Evolutionary conservation across 2,113 vertebrate species (phyloP).

Genomic region (Corvus hawaiiensis): DNA sequence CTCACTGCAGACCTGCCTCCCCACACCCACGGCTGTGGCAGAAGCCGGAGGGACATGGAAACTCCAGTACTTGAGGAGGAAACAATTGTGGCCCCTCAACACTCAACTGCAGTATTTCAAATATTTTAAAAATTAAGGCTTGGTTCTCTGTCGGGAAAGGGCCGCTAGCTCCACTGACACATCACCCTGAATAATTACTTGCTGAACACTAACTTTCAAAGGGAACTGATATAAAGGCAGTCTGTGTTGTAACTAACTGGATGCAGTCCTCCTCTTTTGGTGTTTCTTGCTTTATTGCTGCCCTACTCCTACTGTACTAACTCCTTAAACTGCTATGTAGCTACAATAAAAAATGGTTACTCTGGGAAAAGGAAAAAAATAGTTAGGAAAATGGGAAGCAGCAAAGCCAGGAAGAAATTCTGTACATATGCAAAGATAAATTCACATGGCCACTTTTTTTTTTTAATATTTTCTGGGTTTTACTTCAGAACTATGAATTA

Average conservation of each 20-base stretch:
- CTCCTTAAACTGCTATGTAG: not conserved
- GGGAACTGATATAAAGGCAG: not conserved
- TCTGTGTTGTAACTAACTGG: not conserved
- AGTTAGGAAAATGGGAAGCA: not conserved
- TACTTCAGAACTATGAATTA: not conserved
- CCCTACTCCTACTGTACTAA: not conserved
- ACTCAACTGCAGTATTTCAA: constrained; percentile 18
- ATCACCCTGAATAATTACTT: not conserved
- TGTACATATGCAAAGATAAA: not conserved
- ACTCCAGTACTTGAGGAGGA: not conserved
- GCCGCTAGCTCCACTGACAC: not conserved
- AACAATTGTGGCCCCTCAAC: not conserved
- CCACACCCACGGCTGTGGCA: accelerated
- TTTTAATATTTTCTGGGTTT: not conserved
- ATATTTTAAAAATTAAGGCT: constrained; percentile 52
- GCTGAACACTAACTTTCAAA: not conserved
- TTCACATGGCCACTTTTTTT: not conserved
- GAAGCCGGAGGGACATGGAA: not conserved
- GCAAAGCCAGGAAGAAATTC: not conserved
- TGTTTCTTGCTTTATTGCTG: not conserved
- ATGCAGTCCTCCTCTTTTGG: not conserved
- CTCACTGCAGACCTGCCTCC: not conserved
- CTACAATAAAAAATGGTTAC: not conserved
- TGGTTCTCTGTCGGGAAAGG: not conserved
- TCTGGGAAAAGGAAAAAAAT: not conserved